These are phyloP conservation scores for Poeciliopsis paucimaculata DNA, from an alignment of 2,797 vertebrate species.

Conservation along the genomic window DNA sequence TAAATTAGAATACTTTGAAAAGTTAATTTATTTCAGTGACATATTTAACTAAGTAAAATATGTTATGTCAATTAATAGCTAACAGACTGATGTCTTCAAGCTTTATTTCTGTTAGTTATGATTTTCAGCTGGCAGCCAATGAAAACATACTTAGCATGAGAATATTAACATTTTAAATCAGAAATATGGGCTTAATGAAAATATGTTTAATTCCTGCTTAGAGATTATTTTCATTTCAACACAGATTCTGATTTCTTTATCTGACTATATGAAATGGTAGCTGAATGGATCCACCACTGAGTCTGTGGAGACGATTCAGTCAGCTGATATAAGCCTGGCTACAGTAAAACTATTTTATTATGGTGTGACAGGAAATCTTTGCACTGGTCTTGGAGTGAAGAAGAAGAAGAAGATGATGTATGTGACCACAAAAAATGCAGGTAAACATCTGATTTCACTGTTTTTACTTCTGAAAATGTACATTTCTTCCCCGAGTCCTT, in stretches of 20 bases:
- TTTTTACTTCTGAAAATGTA: neutral
- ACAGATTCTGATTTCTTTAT: neutral
- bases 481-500: neutral
- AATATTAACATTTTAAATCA: neutral
- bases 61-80: neutral
- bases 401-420: constrained; percentile 99
- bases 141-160: neutral
- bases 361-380: constrained; percentile 85
- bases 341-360: constrained; percentile 5
- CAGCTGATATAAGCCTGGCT: neutral
- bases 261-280: neutral
- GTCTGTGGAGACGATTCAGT: neutral
- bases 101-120: neutral
- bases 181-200: neutral
- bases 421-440: constrained; percentile 83
- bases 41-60: neutral
- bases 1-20: neutral
- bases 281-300: neutral
- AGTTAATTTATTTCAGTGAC: neutral
- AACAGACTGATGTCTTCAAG: neutral
- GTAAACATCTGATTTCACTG: constrained; percentile 46
- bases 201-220: neutral
- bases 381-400: constrained; percentile 89
- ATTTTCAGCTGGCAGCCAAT: neutral
- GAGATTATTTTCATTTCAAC: neutral